These are phyloP conservation scores for Sebastes diploproa DNA, from an alignment of 2,797 vertebrate genomes.

Conservation along the genomic window DNA sequence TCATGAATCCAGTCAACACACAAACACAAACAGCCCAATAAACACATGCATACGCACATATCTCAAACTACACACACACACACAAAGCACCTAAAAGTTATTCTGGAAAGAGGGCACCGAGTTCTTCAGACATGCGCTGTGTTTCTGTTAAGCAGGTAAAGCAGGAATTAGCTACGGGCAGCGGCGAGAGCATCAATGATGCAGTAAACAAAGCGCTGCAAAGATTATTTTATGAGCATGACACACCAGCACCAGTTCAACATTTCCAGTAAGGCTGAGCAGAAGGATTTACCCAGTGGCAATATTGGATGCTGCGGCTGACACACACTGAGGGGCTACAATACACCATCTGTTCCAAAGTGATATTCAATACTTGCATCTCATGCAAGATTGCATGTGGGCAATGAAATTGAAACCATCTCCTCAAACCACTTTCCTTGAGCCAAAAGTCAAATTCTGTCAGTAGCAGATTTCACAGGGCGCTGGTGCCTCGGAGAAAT, in stretches of 20 bases:
- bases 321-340: constrained; percentile 41
- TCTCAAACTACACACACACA: constrained; percentile 3
- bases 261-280: constrained; percentile 47
- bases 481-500: constrained; percentile 44
- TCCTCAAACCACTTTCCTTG: constrained; percentile 46
- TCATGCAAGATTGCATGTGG: constrained; percentile 58
- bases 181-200: constrained; percentile 11
- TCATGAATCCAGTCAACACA: constrained; percentile 45
- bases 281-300: constrained; percentile 40
- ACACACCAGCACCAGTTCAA: constrained; percentile 30
- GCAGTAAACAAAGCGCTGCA: constrained; percentile 36
- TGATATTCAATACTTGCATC: constrained; percentile 61
- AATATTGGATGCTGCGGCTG: constrained; percentile 31
- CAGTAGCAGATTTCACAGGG: constrained; percentile 54
- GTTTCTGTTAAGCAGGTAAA: constrained; percentile 32
- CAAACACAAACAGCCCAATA: constrained; percentile 54
- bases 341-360: constrained; percentile 63
- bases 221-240: constrained; percentile 21
- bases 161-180: constrained; percentile 8
- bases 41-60: constrained; percentile 18
- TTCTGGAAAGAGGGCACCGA: constrained; percentile 1
- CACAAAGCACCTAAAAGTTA: constrained; percentile 18
- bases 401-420: constrained; percentile 56
- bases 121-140: constrained; percentile 9
- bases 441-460: constrained; percentile 69